Evolutionary conservation across 1,140 invertebrate species (phyloP), one percentile per base, ranked within the genome.

Genomic region (Drosophila chauvacae): DNA sequence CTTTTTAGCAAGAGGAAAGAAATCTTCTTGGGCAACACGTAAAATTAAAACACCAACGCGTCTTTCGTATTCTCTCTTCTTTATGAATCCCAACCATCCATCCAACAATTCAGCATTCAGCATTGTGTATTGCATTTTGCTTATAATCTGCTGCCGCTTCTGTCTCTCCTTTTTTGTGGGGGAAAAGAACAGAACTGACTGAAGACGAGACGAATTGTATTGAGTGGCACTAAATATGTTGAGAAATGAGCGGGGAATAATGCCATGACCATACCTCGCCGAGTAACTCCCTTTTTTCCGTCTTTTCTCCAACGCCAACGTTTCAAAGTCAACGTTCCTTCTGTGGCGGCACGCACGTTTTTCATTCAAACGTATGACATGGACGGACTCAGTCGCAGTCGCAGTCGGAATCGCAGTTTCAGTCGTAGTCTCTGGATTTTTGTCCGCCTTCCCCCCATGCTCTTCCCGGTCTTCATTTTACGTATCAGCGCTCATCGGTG

Each of bases 301-400:
- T 18, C 28, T 28, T 26, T 16, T 16, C 41, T 41, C 45, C 57
- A 60, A 75, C 72, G 72, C 72, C 71, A 65, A 77, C 71, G 63
- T 70, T 81, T 69, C 77, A 91, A 91, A 91, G 90, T 91, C 90
- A 91, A 81, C 77, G 85, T 78, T 91, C 90, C 90, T 91, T 91
- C 90, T 91, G 86, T 91, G 82, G 90, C 87, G 84, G 90, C 90
- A 91, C 90, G 90, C 91, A 91, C 86, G 86, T 90, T 78, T 85
- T 83, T 77, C 76, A 91, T 90, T 85, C 88, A 91, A 87, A 91
- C 82, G 75, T 68, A 82, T 79, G 71, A 79, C 65, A 81, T 79
- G 79, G 56, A 81, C 53, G 76, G 86, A 82, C 86, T 81, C 71
- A 65, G 64, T 63, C 60, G 81, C 72, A 65, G 63, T 53, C 45